These are phyloP conservation scores for Chrysotoxum bicinctum DNA, from an alignment of 2,888 invertebrate genomes.

Conservation along the genomic window DNA sequence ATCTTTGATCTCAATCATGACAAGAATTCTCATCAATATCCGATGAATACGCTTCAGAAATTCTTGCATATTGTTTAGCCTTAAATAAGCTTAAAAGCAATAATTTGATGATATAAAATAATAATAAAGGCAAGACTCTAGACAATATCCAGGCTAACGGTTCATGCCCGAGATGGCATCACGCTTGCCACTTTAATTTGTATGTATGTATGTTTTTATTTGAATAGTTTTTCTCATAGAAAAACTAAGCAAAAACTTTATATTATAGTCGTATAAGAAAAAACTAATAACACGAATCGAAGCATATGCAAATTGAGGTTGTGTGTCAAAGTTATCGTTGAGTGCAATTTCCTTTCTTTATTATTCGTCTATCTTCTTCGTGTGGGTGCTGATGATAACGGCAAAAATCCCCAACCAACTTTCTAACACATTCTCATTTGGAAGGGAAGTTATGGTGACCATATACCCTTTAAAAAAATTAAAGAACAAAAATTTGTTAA, in stretches of 20 bases:
- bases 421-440: not conserved
- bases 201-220: constrained; percentile 30
- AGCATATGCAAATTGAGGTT: constrained; percentile 63
- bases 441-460: not conserved
- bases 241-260: not conserved
- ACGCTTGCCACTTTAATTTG: constrained; percentile 44
- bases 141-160: constrained; percentile 28
- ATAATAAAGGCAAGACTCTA: not conserved
- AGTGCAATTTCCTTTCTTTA: constrained; percentile 50
- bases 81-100: not conserved
- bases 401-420: constrained; percentile 7
- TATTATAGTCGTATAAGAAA: not conserved
- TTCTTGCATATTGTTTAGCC: not conserved
- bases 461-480: not conserved
- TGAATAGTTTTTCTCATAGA: not conserved
- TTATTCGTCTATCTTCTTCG: not conserved
- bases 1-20: not conserved
- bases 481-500: too few relatives aligned
- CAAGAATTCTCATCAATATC: constrained; percentile 40
- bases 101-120: constrained; percentile 17
- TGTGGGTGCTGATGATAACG: not conserved
- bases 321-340: constrained; percentile 57
- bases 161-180: constrained; percentile 30
- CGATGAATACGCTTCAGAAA: constrained; percentile 9
- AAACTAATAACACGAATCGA: constrained; percentile 38